These are phyloP conservation scores for Cynocephalus volans DNA, from an alignment of 2,113 vertebrate species.

Conservation along the genomic window DNA sequence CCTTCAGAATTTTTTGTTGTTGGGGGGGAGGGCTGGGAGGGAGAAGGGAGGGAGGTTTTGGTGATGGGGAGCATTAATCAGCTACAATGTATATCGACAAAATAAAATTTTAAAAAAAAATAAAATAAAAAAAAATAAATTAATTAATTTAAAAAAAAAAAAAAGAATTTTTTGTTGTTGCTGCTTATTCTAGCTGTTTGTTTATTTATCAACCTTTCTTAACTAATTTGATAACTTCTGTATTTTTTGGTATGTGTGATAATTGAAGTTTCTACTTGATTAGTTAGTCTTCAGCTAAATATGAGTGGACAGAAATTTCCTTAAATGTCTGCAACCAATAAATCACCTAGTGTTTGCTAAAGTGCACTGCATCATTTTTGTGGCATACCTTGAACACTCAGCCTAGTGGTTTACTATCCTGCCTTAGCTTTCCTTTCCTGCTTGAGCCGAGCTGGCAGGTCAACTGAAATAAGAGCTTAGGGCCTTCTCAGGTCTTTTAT, in stretches of 20 bases:
- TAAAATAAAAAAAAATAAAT: too few species aligned
- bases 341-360: background rate
- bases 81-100: too few species aligned
- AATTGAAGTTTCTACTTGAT: background rate
- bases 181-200: background rate
- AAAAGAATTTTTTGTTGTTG: background rate
- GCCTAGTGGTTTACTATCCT: background rate
- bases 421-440: background rate
- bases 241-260: background rate
- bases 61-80: too few species aligned
- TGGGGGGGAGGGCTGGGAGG: too few species aligned
- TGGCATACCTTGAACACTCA: background rate
- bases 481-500: background rate
- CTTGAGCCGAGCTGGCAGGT: background rate
- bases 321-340: background rate
- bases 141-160: too few species aligned
- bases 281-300: background rate
- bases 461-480: background rate
- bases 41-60: too few species aligned
- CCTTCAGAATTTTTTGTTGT: background rate
- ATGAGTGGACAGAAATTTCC: background rate
- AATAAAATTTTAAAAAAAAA: too few species aligned
- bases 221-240: background rate
- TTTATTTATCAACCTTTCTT: background rate
- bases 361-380: background rate